Evolutionary conservation across 2,113 vertebrate species (phyloP), one percentile per base, ranked within the genome.

Genomic region (Gnathonemus echidnorhynchus): DNA sequence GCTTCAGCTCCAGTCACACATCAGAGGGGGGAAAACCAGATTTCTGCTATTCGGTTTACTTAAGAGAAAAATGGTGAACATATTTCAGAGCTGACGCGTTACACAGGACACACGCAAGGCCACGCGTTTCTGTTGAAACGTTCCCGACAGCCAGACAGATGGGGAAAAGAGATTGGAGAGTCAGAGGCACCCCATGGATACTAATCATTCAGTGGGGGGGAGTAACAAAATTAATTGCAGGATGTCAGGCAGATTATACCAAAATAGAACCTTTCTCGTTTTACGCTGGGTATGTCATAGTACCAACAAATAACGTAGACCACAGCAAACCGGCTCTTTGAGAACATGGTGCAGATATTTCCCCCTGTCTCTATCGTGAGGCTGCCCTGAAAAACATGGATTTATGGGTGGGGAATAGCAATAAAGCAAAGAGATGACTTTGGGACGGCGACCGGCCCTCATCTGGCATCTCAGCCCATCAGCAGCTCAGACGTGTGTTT

Each of bases 401-500:
- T 66, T 66, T 62, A 58, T 88, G 46, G 17, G 35, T 21, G 13
- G 27, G 31, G 53, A 58, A 58, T 19, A 88, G 80, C 24, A 45
- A 56, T 45, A 39, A 46, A 27, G 24, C 11, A 17, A 42, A 66
- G 85, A 74, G 17, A 10, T 10, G 74, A 49, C 52, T 80, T 84
- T 87, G 49, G 88, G 62, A 91, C 46, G 9, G 27, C 19, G 46
- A 5, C 52, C 31, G 27, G 15, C 80, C 56, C 6, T n/a, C 31
- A 46, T 90, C 35, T 46, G 39, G 19, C 45, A 46, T 48, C 24
- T 39, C 58, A 24, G 56, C 88, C 88, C 86, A 87, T 70, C 90
- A 91, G 89, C 88, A 91, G 93, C 91, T 94, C 66, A 17, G 48
- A 91, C 92, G 90, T 90, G 91, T 92, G 92, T 92, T 91, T 95